A percentile compares a stretch with the other conserved stretches of the same genome.
These are phyloP conservation scores for Hippocampus abdominalis DNA, from an alignment of 2,113 vertebrate species.

Conservation along the genomic window DNA sequence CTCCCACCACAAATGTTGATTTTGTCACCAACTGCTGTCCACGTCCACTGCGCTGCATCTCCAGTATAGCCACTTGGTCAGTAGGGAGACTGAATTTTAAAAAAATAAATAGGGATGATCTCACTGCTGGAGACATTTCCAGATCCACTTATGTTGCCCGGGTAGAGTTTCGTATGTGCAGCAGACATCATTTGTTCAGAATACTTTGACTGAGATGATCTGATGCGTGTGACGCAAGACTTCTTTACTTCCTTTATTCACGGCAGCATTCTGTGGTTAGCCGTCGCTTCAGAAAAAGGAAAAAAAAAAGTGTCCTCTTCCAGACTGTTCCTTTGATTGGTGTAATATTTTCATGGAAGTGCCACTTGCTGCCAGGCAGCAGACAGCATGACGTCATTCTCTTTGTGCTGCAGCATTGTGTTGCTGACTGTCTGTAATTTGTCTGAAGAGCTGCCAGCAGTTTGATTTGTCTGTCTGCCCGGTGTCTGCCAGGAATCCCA, in stretches of 20 bases:
- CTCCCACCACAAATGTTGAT: not conserved
- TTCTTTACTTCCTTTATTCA: constrained; percentile 21
- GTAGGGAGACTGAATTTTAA: constrained; percentile 24
- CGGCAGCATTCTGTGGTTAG: constrained; percentile 31
- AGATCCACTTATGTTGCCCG: constrained; percentile 42
- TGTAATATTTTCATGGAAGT: constrained; percentile 18
- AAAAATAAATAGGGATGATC: constrained; percentile 23
- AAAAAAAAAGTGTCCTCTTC: not conserved
- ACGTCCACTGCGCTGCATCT: constrained; percentile 14
- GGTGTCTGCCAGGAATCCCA: constrained; percentile 33
- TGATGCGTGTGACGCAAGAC: constrained; percentile 9
- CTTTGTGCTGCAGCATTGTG: constrained; percentile 34
- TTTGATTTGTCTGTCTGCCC: constrained; percentile 39
- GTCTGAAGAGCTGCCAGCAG: constrained; percentile 27
- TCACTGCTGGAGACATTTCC: constrained; percentile 34
- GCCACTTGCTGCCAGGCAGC: constrained; percentile 35
- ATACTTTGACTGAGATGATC: constrained; percentile 26
- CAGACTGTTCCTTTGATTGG: constrained; percentile 19
- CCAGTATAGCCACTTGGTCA: constrained; percentile 2
- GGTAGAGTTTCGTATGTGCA: constrained; percentile 35
- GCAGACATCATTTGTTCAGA: constrained; percentile 21
- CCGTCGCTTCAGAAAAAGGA: constrained; percentile 21
- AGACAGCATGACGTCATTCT: constrained; percentile 47
- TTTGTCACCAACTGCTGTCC: not conserved
- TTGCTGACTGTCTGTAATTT: constrained; percentile 29